phyloP scores from a whole-genome alignment of 2,113 vertebrate species.

The Scatophagus argus region DNA sequence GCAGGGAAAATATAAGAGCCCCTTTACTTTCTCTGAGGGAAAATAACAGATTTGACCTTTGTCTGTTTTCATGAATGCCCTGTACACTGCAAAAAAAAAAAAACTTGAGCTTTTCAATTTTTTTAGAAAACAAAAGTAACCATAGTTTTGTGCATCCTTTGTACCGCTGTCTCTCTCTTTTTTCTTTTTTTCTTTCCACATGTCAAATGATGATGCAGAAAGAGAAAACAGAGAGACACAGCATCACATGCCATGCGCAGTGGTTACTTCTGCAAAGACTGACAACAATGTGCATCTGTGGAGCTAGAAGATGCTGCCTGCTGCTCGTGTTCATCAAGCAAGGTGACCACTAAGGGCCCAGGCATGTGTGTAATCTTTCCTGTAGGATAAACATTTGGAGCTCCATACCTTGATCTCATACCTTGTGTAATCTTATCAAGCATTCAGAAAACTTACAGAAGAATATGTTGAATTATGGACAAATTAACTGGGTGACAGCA shows the following conservation, averaged over 20 bases:
- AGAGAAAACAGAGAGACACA: neutral
- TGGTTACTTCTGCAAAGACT: slow-evolving; percentile 3
- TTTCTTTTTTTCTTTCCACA: neutral
- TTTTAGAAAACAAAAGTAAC: slow-evolving; percentile 26
- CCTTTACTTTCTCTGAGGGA: slow-evolving; percentile 68
- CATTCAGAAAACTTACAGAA: slow-evolving; percentile 28
- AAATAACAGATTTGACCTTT: slow-evolving; percentile 80
- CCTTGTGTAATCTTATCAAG: slow-evolving; percentile 23
- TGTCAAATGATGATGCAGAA: slow-evolving; percentile 17
- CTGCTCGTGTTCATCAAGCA: slow-evolving; percentile 34
- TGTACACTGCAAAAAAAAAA: slow-evolving; percentile 42
- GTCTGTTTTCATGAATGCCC: slow-evolving; percentile 57
- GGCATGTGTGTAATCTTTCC: slow-evolving; percentile 7
- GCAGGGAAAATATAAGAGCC: slow-evolving; percentile 67
- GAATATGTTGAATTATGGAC: neutral
- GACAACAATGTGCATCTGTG: slow-evolving; percentile 34
- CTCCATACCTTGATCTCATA: slow-evolving; percentile 13
- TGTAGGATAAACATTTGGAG: slow-evolving; percentile 24
- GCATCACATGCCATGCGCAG: slow-evolving; percentile 12
- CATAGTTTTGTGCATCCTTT: slow-evolving; percentile 30
- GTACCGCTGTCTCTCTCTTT: neutral
- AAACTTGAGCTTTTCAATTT: slow-evolving; percentile 36
- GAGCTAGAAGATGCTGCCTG: slow-evolving; percentile 16
- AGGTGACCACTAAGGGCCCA: slow-evolving; percentile 16
- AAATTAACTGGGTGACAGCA: slow-evolving; percentile 38